Conservation (phyloP, 2,888 invertebrate genomes). For the Nematopogon swammerdamellus region DNA sequence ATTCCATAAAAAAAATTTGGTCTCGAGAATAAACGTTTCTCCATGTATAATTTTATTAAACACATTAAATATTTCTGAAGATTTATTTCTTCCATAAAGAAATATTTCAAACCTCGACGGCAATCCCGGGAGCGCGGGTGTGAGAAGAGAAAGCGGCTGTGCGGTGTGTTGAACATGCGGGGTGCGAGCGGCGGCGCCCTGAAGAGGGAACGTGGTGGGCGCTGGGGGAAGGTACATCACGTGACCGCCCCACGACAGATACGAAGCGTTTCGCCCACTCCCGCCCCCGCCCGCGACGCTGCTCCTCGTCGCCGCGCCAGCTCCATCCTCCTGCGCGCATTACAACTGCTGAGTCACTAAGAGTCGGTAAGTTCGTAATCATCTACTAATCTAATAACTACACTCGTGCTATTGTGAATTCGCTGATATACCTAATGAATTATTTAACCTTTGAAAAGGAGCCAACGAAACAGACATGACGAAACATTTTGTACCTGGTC, state of each 20-base stretch:
- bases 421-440: no score
- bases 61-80: no score
- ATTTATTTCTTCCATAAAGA: no score
- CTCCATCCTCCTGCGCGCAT: constrained; percentile 32
- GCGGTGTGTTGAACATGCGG: constrained; percentile 13
- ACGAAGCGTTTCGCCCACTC: constrained; percentile 31
- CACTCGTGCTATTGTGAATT: no score
- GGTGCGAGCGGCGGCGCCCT: not conserved
- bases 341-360: not conserved
- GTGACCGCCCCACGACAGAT: constrained; percentile 64
- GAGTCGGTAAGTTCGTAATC: no score
- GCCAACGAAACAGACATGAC: no score
- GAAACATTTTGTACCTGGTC: constrained; percentile 31
- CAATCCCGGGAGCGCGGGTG: constrained; percentile 19
- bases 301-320: constrained; percentile 19
- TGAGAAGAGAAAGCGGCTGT: constrained; percentile 40
- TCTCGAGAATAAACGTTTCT: no score
- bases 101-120: not conserved
- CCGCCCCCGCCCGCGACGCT: constrained; percentile 8
- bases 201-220: constrained; percentile 16
- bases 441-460: no score
- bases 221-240: constrained; percentile 75
- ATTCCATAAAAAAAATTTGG: no score
- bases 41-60: no score
- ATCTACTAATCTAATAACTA: no score